phyloP scores from a whole-genome alignment of 2,797 vertebrate species.

The Centroberyx gerrardi region DNA sequence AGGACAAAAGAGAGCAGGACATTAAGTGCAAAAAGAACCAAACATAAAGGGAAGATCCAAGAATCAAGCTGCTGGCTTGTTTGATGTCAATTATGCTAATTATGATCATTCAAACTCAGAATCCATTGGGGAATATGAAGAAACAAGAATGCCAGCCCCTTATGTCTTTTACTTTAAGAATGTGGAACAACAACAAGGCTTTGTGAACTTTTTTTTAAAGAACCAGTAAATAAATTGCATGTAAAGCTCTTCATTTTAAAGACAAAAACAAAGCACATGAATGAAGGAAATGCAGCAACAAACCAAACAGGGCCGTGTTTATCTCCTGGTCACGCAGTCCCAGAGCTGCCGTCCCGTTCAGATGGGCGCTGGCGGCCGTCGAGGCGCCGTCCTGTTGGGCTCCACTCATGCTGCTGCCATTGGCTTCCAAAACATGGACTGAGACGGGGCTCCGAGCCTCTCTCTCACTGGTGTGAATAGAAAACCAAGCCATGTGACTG shows the following conservation, averaged over 20 bases:
- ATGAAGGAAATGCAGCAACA: slow-evolving; percentile 31
- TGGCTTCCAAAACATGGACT: slow-evolving; percentile 56
- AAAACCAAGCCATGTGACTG: slow-evolving; percentile 74
- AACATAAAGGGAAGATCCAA: no score
- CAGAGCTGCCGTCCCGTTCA: slow-evolving; percentile 67
- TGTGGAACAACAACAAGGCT: no score
- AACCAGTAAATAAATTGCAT: no score
- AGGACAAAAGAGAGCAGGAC: no score
- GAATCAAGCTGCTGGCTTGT: no score
- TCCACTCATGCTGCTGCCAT: slow-evolving; percentile 76
- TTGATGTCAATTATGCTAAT: no score
- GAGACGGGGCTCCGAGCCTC: slow-evolving; percentile 33
- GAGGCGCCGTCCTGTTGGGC: slow-evolving; percentile 39
- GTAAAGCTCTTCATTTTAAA: neutral
- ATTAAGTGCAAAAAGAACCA: no score
- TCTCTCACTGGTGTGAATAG: slow-evolving; percentile 58
- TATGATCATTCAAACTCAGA: no score
- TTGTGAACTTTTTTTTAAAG: no score
- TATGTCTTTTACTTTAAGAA: no score
- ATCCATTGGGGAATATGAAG: no score
- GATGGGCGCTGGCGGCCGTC: slow-evolving; percentile 25
- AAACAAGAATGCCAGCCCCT: no score
- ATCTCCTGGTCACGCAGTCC: slow-evolving; percentile 52
- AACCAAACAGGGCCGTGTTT: slow-evolving; percentile 68
- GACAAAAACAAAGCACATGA: neutral